These are phyloP conservation scores for Dolomedes plantarius DNA, from an alignment of 2,888 invertebrate genomes.

Conservation along the genomic window DNA sequence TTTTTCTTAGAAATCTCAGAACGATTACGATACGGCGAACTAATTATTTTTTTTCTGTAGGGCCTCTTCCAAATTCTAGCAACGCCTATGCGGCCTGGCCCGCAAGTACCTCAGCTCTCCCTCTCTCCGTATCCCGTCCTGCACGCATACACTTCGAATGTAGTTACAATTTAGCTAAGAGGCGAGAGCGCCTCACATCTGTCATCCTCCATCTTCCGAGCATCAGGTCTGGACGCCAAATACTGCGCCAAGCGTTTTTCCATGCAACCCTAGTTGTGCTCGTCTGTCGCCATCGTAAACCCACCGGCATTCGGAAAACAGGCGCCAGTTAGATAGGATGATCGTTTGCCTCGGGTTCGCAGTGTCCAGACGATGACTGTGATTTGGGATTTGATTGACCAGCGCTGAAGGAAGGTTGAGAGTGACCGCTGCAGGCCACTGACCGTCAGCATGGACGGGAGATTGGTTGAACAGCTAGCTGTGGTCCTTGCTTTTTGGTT, in stretches of 20 bases:
- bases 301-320: conserved; percentile 42
- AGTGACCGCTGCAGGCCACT: not conserved
- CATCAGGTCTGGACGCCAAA: not conserved
- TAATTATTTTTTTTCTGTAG: too few species aligned
- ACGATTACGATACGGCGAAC: too few species aligned
- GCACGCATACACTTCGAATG: too few species aligned
- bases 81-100: too few species aligned
- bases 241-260: not conserved
- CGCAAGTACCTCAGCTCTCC: too few species aligned
- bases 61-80: too few species aligned
- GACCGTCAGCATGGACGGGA: conserved; percentile 47
- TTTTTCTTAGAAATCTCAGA: too few species aligned
- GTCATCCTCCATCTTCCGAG: too few species aligned
- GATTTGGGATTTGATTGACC: conserved; percentile 13
- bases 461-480: conserved; percentile 3
- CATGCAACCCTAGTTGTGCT: conserved; percentile 20
- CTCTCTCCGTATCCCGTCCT: too few species aligned
- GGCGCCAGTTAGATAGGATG: conserved; percentile 43
- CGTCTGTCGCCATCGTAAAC: conserved; percentile 23
- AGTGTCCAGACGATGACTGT: conserved; percentile 20
- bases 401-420: not conserved
- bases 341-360: conserved; percentile 9
- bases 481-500: conserved; percentile 7
- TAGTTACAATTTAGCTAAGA: too few species aligned
- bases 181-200: too few species aligned